Evolutionary conservation across 2,888 invertebrate genomes (phyloP).

Genomic region (Theretra japonica): DNA sequence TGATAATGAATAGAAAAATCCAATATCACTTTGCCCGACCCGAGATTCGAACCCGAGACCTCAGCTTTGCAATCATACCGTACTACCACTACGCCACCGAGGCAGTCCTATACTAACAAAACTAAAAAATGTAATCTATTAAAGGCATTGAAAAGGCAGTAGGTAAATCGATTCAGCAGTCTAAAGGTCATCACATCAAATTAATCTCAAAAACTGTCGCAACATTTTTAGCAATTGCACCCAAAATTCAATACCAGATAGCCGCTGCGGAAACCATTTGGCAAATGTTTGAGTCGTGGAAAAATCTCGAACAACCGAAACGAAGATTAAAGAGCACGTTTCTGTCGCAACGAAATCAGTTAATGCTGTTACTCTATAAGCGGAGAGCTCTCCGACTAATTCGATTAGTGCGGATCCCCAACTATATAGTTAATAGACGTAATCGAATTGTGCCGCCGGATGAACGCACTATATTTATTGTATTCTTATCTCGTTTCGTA

Average conservation of each 20-base stretch:
- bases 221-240: too few species aligned
- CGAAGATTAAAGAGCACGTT: conserved; percentile 1
- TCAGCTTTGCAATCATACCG: too few species aligned
- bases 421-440: conserved; percentile 14
- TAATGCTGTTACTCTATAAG: background rate
- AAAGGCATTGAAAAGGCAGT: too few species aligned
- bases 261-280: background rate
- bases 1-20: too few species aligned
- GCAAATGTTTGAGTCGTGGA: background rate
- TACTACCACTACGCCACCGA: too few species aligned
- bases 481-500: background rate
- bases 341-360: conserved; percentile 15
- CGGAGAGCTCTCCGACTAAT: background rate
- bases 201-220: too few species aligned
- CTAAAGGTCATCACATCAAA: too few species aligned
- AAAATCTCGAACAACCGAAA: background rate
- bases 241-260: background rate
- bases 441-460: conserved; percentile 4
- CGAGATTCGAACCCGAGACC: too few species aligned
- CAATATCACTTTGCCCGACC: too few species aligned
- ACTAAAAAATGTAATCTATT: too few species aligned
- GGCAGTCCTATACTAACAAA: too few species aligned
- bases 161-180: too few species aligned
- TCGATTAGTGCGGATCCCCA: conserved; percentile 6
- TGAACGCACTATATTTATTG: conserved; percentile 7